Evolutionary conservation across 2,888 invertebrate genomes (phyloP).

Genomic region (Vanessa cardui): DNA sequence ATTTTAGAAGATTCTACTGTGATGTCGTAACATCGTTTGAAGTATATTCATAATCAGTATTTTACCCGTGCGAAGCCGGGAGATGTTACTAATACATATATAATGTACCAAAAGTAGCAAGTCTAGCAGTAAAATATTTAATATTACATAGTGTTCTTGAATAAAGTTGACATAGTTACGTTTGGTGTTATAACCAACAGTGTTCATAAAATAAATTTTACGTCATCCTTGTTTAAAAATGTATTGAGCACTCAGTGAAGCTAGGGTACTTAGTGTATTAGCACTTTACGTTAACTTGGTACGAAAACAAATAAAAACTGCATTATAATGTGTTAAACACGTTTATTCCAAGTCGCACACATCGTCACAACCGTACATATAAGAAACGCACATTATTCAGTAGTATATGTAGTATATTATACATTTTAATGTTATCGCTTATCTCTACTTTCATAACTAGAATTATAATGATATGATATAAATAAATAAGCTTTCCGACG

Average conservation of each 20-base stretch:
- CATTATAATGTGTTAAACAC: conserved; percentile 70
- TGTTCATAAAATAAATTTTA: conserved; percentile 10
- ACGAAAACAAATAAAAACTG: conserved; percentile 59
- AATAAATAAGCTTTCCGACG: conserved; percentile 38
- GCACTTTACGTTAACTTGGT: conserved; percentile 25
- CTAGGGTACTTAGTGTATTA: conserved; percentile 22
- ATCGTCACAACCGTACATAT: conserved; percentile 57
- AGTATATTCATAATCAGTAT: no score
- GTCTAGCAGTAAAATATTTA: background rate
- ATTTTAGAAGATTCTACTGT: no score
- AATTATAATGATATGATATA: conserved; percentile 38
- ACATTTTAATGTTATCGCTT: conserved; percentile 32
- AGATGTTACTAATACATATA: no score
- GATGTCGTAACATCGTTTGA: no score
- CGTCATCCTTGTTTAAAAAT: conserved; percentile 25
- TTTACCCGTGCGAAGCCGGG: no score
- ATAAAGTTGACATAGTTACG: background rate
- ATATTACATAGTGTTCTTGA: background rate
- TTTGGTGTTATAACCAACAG: background rate
- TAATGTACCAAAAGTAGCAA: no score
- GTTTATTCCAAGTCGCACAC: conserved; percentile 67
- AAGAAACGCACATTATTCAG: conserved; percentile 49
- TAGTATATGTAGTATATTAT: conserved; percentile 27
- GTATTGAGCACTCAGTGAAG: conserved; percentile 21
- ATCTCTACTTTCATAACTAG: conserved; percentile 39